Conservation (phyloP, 2,888 invertebrate species). For the Pandemis cinnamomeana region DNA sequence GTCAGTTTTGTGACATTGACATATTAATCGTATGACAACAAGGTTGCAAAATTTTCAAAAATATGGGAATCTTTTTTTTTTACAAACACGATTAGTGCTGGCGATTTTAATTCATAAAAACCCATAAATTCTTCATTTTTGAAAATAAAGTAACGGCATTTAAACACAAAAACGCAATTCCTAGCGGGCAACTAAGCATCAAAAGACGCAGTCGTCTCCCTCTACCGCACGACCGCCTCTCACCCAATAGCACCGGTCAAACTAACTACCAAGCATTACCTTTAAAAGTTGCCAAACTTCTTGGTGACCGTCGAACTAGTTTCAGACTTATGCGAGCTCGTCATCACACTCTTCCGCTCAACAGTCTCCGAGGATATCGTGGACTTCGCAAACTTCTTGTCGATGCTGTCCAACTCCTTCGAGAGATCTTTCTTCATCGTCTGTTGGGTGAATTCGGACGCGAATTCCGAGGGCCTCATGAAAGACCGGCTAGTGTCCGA, state of each 20-base stretch:
- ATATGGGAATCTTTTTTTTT: too few species aligned
- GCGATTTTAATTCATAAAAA: too few species aligned
- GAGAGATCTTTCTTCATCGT: constrained; percentile 72
- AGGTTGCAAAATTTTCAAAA: too few species aligned
- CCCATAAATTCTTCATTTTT: too few species aligned
- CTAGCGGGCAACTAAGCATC: too few species aligned
- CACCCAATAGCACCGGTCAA: constrained; percentile 18
- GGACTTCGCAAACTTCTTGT: constrained; percentile 87
- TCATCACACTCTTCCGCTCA: constrained; percentile 88
- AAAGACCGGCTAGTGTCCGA: constrained; percentile 80
- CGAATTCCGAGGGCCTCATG: constrained; percentile 82
- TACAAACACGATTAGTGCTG: too few species aligned
- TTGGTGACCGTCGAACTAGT: constrained; percentile 84
- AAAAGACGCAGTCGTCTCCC: neutral
- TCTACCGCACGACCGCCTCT: neutral
- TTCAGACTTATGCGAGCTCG: constrained; percentile 85
- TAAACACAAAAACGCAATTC: too few species aligned
- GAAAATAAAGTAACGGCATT: too few species aligned
- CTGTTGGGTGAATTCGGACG: constrained; percentile 59
- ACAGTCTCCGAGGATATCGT: constrained; percentile 88
- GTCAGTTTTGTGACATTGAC: too few species aligned
- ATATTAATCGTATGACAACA: too few species aligned
- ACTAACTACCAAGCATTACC: constrained; percentile 53
- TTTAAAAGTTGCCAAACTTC: constrained; percentile 80
- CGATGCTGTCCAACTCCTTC: constrained; percentile 84